A percentile compares a stretch with the other conserved stretches of the same genome.
phyloP scores from a whole-genome alignment of 2,888 invertebrate species.

The Stenotaenia linearis region DNA sequence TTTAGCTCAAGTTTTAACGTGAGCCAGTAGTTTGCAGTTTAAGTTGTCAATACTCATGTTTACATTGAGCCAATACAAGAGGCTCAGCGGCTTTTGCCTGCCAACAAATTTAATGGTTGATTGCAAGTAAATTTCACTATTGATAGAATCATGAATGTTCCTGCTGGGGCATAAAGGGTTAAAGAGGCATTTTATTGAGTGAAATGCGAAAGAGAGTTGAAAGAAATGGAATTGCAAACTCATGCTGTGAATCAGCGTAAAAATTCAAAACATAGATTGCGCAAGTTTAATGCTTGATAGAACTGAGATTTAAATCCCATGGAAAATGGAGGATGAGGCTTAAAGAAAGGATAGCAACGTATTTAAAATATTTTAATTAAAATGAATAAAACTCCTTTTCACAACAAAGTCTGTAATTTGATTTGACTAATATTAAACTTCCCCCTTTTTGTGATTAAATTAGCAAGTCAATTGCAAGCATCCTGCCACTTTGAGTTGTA shows the following conservation, averaged over 20 bases:
- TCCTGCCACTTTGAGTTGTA: background rate
- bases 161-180: constrained; percentile 3
- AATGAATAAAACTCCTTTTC: background rate
- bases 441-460: background rate
- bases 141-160: background rate
- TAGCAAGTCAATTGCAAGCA: background rate
- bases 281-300: background rate
- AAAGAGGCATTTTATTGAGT: background rate
- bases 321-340: background rate
- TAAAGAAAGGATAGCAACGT: background rate
- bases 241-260: constrained; percentile 12
- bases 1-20: background rate
- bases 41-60: constrained; percentile 24
- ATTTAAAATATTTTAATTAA: background rate
- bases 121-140: constrained; percentile 19
- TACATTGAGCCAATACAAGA: constrained; percentile 20
- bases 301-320: background rate
- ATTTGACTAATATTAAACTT: background rate
- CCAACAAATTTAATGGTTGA: constrained; percentile 22
- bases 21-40: background rate
- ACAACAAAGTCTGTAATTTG: background rate
- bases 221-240: background rate
- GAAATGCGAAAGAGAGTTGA: background rate
- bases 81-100: constrained; percentile 19
- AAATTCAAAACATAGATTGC: background rate